Evolutionary conservation across 2,113 vertebrate genomes (phyloP), one percentile per base, ranked within the genome.

Genomic region (Sigmodon hispidus): DNA sequence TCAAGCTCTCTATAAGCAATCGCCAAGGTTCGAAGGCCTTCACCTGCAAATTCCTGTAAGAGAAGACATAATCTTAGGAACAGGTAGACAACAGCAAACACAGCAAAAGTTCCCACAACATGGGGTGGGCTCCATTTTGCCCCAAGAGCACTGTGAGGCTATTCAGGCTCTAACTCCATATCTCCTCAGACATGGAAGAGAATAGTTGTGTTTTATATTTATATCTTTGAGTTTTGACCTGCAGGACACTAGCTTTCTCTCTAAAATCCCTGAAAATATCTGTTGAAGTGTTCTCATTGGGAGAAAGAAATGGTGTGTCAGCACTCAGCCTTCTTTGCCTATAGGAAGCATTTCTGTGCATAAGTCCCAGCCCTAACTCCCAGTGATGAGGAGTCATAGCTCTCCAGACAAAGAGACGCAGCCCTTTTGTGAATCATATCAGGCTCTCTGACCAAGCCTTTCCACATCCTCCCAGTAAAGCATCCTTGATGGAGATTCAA

Each of bases 11-110:
- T 98, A 95, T 98, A 98, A 2, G 98, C 98, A 5, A 99, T 98
- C 26, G 97, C 98, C 97, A 99, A 97, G 5, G 98, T 99, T 76
- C 98, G 98, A 79, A 99, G 95, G 48, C 99, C 98, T 96, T 98
- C 99, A 17, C 98, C 98, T 59, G 98, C 98, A 98, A 99, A 99
- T 90, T 99, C 99, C 98, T 99, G 85, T 43, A 48, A 96, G 29
- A 31, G 57, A 0, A 45, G 72, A 95, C 31, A 63, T 0, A 59
- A 63, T 65, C 12, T 91, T 43, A 94, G 65, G 76, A 80, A 84
- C 29, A 9, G 40, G 16, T 10, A 45, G 34, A 11, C 69, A 88
- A 57, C 67, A 75, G 65, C n/a, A 80, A 79, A n/a, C 34, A 86
- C 10, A 43, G 24, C 8, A 70, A 79, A 69, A 87, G 69, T 61